Evolutionary conservation across 2,888 invertebrate genomes (phyloP).

Genomic region (Schizotus pectinicornis): DNA sequence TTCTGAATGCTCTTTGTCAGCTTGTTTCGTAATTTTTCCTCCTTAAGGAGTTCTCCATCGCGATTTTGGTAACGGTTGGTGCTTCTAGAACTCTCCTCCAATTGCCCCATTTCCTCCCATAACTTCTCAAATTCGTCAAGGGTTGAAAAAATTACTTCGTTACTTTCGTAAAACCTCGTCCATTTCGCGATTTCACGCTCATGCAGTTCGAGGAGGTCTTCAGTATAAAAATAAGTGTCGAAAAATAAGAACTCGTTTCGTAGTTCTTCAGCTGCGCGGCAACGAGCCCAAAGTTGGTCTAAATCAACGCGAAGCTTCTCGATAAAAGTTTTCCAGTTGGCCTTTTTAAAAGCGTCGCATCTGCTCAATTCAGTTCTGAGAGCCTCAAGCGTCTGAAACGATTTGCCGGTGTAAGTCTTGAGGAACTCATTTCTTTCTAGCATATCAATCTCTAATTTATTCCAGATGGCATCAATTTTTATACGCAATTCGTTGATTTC

Average conservation of each 20-base stretch:
- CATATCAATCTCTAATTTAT: constrained; percentile 74
- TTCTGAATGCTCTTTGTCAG: constrained; percentile 75
- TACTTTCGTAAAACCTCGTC: constrained; percentile 67
- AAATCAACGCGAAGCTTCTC: constrained; percentile 75
- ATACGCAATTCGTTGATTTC: constrained; percentile 68
- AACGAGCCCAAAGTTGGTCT: constrained; percentile 75
- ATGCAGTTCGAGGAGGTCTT: constrained; percentile 79
- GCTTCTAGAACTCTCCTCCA: constrained; percentile 78
- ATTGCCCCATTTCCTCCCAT: constrained; percentile 77
- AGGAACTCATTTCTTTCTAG: constrained; percentile 69
- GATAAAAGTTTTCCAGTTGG: constrained; percentile 76
- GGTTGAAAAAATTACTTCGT: constrained; percentile 63
- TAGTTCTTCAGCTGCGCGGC: constrained; percentile 71
- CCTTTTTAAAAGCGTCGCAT: constrained; percentile 76
- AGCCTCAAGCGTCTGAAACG: constrained; percentile 63
- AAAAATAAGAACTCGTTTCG: constrained; percentile 69
- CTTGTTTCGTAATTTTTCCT: constrained; percentile 86
- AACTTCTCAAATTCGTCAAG: constrained; percentile 70
- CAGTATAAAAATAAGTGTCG: constrained; percentile 73
- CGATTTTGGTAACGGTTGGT: constrained; percentile 86
- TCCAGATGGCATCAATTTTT: too few relatives aligned
- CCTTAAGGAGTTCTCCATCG: constrained; percentile 83
- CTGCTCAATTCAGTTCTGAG: constrained; percentile 74
- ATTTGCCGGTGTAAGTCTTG: constrained; percentile 66
- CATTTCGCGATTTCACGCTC: constrained; percentile 78